phyloP scores from a whole-genome alignment of 2,113 vertebrate species.

The Myrmecobius fasciatus region DNA sequence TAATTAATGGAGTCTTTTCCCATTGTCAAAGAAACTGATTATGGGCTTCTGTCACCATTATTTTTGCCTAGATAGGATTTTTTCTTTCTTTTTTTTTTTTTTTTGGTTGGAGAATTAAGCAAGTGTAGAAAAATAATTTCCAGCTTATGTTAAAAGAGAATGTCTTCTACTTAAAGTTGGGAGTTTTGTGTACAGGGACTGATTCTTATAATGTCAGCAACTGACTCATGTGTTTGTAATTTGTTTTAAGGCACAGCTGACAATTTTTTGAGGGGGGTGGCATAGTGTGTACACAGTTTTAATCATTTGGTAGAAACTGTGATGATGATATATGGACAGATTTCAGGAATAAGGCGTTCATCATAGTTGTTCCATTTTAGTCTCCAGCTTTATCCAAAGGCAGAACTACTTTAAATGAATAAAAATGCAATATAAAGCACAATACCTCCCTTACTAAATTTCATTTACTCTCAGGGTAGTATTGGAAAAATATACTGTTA shows the following conservation, averaged over 20 bases:
- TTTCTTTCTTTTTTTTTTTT: background rate
- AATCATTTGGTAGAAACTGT: accelerated
- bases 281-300: accelerated
- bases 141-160: background rate
- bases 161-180: background rate
- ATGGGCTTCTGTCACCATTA: background rate
- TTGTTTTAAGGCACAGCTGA: background rate
- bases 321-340: background rate
- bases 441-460: accelerated
- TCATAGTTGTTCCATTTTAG: accelerated
- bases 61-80: background rate
- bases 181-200: background rate
- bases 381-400: background rate
- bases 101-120: background rate
- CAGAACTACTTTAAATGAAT: accelerated
- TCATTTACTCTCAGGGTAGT: background rate
- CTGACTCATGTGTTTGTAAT: background rate
- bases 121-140: background rate
- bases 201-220: background rate
- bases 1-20: background rate
- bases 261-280: background rate
- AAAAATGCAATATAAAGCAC: accelerated
- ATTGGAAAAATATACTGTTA: background rate
- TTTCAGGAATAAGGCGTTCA: background rate
- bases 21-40: constrained; percentile 7